Evolutionary conservation across 2,888 invertebrate genomes (phyloP), one percentile per base, ranked within the genome.

Genomic region (Dysmachus trigonus): DNA sequence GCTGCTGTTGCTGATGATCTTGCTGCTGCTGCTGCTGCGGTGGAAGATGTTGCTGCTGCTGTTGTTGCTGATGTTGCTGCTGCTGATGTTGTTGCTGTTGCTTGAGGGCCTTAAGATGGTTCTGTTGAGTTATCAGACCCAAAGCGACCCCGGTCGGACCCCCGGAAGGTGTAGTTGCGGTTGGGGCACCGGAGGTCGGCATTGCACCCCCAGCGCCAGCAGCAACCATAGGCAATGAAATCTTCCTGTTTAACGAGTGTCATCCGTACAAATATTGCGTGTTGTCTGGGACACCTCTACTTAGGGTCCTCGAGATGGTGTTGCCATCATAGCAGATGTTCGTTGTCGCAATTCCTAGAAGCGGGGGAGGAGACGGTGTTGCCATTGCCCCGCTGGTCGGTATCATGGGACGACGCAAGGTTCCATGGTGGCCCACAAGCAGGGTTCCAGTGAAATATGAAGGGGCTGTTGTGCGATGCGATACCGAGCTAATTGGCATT

Each of bases 261-360:
- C 92, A 92, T 90, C 92, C 92, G 86, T 91, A 91, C 88, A 90
- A 91, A 84, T 91, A 91, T 88, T 91, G 91, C 47, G 88, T 85
- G 86, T 88, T 88, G 53, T 89, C 88, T 10, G 87, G 85, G 38
- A 87, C 88, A 53, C 87, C 88, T 74, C 88, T 88, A 77, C 87
- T 88, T 30, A 89, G 31, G 30, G 87, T 88, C 7, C 92, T 89
- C 22, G 92, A 92, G 87, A 92, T 89, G 4, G 91, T 91, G 33
- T 47, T 81, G 87, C 90, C 89, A 86, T 92, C 91, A 85, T 91
- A 91, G 87, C 91, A 91, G 30, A 91, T 89, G 30, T 90, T 90
- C 35, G 90, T 89, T 33, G 89, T 89, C 4, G 90, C 88, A 35
- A 89, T 88, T n/a, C 89, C 88, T 81, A 90, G 85, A 27, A 89